A percentile compares a stretch with the other conserved stretches of the same genome.
phyloP scores from a whole-genome alignment of 92 coral and sea anemone genomes.

The Epizoanthus fatuus region DNA sequence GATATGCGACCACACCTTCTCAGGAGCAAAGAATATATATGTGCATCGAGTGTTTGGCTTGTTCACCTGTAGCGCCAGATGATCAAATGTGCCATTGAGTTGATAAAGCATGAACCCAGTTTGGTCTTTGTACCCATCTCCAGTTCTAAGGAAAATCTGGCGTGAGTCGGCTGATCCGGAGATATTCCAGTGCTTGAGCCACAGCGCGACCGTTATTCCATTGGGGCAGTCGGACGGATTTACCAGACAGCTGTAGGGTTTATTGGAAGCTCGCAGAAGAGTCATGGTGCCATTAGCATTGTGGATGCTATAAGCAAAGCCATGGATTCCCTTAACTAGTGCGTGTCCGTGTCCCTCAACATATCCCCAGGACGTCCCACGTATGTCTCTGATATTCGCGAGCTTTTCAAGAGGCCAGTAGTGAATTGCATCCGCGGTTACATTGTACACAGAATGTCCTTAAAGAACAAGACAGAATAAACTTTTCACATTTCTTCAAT shows the following conservation, averaged over 20 bases:
- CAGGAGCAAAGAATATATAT: constrained; percentile 5
- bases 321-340: background rate
- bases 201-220: constrained; percentile 11
- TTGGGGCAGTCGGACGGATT: background rate
- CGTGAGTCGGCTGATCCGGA: background rate
- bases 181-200: constrained; percentile 24
- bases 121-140: background rate
- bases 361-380: background rate
- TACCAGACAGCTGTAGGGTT: background rate
- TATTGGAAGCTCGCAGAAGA: background rate
- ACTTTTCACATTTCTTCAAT: no score
- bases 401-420: constrained; percentile 19
- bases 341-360: background rate
- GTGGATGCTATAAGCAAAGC: background rate
- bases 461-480: background rate
- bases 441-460: constrained; percentile 6
- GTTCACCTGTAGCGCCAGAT: constrained; percentile 16
- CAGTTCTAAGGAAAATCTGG: constrained; percentile 9
- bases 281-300: background rate
- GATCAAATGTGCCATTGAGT: constrained; percentile 13
- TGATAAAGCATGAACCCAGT: constrained; percentile 27
- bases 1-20: constrained; percentile 19
- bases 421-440: constrained; percentile 3
- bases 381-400: background rate
- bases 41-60: background rate